Conservation (phyloP, 2,888 invertebrate genomes). For the Bruchidius siliquastri region DNA sequence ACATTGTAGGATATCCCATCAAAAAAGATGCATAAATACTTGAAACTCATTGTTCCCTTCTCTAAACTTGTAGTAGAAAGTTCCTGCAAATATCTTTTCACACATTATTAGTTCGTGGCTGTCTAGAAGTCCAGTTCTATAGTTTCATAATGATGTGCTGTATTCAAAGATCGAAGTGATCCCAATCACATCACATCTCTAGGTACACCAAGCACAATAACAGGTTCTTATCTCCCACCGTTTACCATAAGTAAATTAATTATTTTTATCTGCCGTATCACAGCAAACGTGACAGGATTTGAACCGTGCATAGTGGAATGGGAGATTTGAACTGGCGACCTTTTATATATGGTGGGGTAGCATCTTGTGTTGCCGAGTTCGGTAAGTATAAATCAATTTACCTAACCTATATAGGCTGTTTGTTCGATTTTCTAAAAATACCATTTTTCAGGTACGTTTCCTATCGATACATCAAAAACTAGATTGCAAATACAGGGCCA, state of each 20-base stretch:
- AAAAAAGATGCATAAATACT: no score
- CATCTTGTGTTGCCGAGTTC: conserved; percentile 90
- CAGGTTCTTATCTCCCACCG: neutral
- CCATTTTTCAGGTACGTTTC: conserved; percentile 74
- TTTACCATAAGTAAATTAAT: neutral
- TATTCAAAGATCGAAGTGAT: no score
- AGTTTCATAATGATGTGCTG: no score
- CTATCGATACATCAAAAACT: conserved; percentile 94
- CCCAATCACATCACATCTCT: neutral
- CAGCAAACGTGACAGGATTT: neutral
- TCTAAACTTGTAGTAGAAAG: no score
- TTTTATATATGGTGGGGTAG: conserved; percentile 90
- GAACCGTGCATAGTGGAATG: conserved; percentile 52
- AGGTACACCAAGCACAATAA: neutral
- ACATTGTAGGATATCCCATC: no score
- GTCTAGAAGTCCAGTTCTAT: no score
- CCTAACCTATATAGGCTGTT: conserved; percentile 2
- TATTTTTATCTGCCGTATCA: neutral
- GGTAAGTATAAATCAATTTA: conserved; percentile 55
- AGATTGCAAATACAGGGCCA: conserved; percentile 93
- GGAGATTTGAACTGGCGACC: conserved; percentile 85
- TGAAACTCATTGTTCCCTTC: no score
- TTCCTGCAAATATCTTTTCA: no score
- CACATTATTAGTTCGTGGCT: no score
- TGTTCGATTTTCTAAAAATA: neutral